Evolutionary conservation across 2,797 vertebrate species (phyloP), one percentile per base, ranked within the genome.

Genomic region (Oreochromis mossambicus): DNA sequence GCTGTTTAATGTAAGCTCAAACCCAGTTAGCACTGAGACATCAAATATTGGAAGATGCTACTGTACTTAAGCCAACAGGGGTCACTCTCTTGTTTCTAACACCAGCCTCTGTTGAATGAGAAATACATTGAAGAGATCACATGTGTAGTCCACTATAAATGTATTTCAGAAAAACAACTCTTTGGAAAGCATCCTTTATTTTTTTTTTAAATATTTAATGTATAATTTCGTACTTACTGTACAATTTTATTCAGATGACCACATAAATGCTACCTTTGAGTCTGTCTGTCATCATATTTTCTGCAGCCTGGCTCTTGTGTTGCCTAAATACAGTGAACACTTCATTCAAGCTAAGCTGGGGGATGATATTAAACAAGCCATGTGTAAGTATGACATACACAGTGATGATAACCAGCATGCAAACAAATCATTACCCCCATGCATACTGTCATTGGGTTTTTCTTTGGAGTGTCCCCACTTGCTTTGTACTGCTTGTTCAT

Each of bases 301-400:
- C 82, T 79, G 79, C 96, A 99, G 99, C 95, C 96, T 99, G 96
- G 99, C 98, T 83, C 95, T 99, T 89, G 98, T 97, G 89, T 96
- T 99, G 90, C 99, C 99, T 56, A 98, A 98, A 91, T 99, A 99
- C 97, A 98, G 98, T 90, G 98, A 98, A 95, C 97, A 99, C 95
- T 99, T 99, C 95, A 98, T 99, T 95, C 98, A 98, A 95, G 98
- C 98, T 80, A 98, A 97, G 94, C 96, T 98, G 91, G 97, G 98
- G 77, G 97, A 99, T 80, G 95, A 97, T 85, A 96, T 99, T 92
- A 96, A 87, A 89, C 97, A 98, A 97, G 97, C 98, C 76, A 97
- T 93, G 96, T 98, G 99, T 99, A 96, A 99, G 98, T 99, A 97
- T 15, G 56, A 41, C 55, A 61, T 2, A 29, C 70, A 38, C 41